A percentile compares a stretch with the other conserved stretches of the same genome.
Evolutionary conservation across 1,140 invertebrate species (phyloP).

Genomic region (Pogonus chalceus): DNA sequence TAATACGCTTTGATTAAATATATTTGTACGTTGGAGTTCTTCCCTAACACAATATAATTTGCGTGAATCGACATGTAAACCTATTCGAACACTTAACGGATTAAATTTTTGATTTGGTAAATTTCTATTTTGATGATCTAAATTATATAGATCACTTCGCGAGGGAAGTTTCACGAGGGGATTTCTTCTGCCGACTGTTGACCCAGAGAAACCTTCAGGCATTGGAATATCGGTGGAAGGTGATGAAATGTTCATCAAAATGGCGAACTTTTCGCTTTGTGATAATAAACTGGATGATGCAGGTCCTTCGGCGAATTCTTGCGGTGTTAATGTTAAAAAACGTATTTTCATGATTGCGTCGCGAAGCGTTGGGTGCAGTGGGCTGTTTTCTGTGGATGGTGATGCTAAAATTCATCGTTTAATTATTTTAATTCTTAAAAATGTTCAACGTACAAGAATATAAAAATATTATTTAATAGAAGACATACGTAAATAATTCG

Average conservation of each 20-base stretch:
- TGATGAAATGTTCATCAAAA: constrained; percentile 71
- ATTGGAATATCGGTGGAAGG: constrained; percentile 49
- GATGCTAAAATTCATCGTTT: constrained; percentile 32
- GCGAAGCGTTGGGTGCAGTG: constrained; percentile 37
- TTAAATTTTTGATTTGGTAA: not conserved
- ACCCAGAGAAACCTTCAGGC: constrained; percentile 55
- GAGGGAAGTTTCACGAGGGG: not conserved
- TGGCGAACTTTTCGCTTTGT: constrained; percentile 60
- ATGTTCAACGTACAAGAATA: not conserved
- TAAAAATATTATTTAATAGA: constrained; percentile 9
- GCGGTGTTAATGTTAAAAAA: constrained; percentile 63
- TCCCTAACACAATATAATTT: constrained; percentile 56
- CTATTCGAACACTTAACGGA: constrained; percentile 2
- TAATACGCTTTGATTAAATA: constrained; percentile 57
- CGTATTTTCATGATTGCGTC: constrained; percentile 56
- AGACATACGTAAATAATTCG: not conserved
- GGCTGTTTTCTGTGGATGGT: constrained; percentile 31
- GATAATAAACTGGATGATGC: constrained; percentile 58
- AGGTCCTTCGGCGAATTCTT: constrained; percentile 70
- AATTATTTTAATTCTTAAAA: not conserved
- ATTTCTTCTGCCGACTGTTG: constrained; percentile 30
- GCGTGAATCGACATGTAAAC: constrained; percentile 24
- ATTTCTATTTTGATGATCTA: not conserved
- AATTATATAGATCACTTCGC: not conserved
- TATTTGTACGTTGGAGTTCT: constrained; percentile 50